Base-by-base conservation (phyloP, 2,888 invertebrate species). In the Chalcis sispes region DNA sequence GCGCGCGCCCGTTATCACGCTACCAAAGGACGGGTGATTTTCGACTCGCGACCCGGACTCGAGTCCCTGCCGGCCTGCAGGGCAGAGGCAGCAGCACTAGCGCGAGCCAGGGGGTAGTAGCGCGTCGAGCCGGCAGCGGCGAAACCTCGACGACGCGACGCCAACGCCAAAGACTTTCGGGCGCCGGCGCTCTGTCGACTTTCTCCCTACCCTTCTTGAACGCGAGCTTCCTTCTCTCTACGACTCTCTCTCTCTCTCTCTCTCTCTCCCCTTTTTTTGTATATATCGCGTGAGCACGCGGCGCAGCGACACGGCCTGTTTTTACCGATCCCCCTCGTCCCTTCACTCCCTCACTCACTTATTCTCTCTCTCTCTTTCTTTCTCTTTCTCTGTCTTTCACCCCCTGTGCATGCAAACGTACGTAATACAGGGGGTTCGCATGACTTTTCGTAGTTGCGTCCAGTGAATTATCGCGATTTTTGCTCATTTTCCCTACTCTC, bases 131-230 rank as follows among this genome's bases (percentile, higher is more conserved):
- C 61, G 64, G 59, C 50, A 42, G 15, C 52, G 70, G 69, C 59
- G 58, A 74, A 67, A 54, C 75, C 48, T 72, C 72, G 81, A 40
- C 72, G 56, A 48, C 32, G 52, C 73, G 65, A 52, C 77, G 80
- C 69, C 61, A 56, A 54, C 65, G 56, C 66, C 79, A 78, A 74
- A 76, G 82, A 80, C 82, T 75, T 77, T 77, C 72, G 74, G 80
- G 82, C 84, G 83, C 83, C 84, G 81, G 75, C 80, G 82, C 79
- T 77, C 73, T 76, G n/a, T 70, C n/a, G n/a, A n/a, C n/a, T n/a
- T n/a, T n/a, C n/a, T n/a, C 46, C 20, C 48, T 4, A 18, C 59
- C 40, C 58, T 27, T 20, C 20, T n/a, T n/a, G n/a, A n/a, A n/a
- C n/a, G n/a, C n/a, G n/a, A n/a, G n/a, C n/a, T n/a, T 27, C 71